A percentile compares a stretch with the other conserved stretches of the same genome.
Conservation (phyloP, 2,888 invertebrate species). For the Andrena marginata region DNA sequence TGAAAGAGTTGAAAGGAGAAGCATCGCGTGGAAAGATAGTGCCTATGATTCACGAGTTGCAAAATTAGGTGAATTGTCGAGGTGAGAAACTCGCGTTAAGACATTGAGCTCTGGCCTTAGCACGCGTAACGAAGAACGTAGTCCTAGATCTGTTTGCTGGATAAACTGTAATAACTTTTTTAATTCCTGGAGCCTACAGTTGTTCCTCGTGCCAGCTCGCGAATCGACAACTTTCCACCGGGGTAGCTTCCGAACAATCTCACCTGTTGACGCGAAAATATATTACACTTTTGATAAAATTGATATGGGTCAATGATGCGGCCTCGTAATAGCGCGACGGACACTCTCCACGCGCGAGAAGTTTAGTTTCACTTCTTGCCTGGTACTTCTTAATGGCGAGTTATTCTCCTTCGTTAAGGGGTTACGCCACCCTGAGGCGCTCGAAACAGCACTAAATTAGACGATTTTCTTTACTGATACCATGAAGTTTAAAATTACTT, state of each 20-base stretch:
- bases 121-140: not conserved
- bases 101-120: conserved; percentile 4
- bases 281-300: conserved; percentile 16
- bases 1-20: conserved; percentile 13
- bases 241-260: not conserved
- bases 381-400: not conserved
- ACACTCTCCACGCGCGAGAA: not conserved
- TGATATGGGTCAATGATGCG: conserved; percentile 9
- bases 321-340: not conserved
- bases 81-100: conserved; percentile 26
- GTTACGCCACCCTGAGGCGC: no score
- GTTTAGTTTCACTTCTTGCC: conserved; percentile 5
- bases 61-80: conserved; percentile 45
- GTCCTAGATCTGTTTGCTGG: not conserved
- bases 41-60: conserved; percentile 49
- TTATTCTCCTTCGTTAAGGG: not conserved
- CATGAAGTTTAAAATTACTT: no score
- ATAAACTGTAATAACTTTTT: not conserved
- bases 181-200: not conserved
- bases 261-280: conserved; percentile 5
- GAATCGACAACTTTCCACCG: not conserved
- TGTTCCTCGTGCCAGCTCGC: not conserved
- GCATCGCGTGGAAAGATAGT: conserved; percentile 37
- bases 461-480: no score
- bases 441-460: no score